Percentiles rank a stretch among this genome's conserved stretches.
Conservation (phyloP, 2,113 vertebrate genomes). For the Eleginops maclovinus region DNA sequence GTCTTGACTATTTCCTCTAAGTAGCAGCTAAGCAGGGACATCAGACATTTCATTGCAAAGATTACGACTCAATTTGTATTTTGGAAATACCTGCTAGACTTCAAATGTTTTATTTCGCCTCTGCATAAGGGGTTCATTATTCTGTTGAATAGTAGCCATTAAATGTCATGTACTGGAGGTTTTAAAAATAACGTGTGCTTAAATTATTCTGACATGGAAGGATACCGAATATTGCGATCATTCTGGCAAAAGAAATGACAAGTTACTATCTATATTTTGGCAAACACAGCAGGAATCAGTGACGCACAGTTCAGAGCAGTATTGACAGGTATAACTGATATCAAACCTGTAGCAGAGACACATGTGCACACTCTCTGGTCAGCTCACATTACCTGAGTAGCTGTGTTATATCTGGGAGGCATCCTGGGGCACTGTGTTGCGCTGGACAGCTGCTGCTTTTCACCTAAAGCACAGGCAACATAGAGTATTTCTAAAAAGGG, state of each 20-base stretch:
- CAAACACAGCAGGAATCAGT: background rate
- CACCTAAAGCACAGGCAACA: slow-evolving; percentile 21
- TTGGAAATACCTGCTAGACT: background rate
- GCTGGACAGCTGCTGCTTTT: background rate
- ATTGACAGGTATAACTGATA: slow-evolving; percentile 42
- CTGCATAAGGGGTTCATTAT: background rate
- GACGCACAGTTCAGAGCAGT: slow-evolving; percentile 26
- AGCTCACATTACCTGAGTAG: background rate
- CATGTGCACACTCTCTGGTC: slow-evolving; percentile 6
- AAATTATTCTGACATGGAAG: background rate
- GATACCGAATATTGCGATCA: background rate
- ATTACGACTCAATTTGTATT: background rate
- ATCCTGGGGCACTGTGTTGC: background rate
- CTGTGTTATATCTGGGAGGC: background rate
- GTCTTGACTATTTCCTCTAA: background rate
- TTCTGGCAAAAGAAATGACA: background rate
- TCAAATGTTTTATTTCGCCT: background rate
- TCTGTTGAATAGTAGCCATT: background rate
- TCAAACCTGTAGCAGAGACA: slow-evolving; percentile 16
- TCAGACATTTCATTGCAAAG: background rate
- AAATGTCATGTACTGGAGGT: background rate
- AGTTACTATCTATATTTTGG: background rate
- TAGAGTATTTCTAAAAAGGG: background rate
- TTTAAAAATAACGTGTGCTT: background rate
- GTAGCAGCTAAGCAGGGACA: background rate